A percentile compares a stretch with the other conserved stretches of the same genome.
phyloP scores from a whole-genome alignment of 1,140 invertebrate species.

The Procambarus virginalis region DNA sequence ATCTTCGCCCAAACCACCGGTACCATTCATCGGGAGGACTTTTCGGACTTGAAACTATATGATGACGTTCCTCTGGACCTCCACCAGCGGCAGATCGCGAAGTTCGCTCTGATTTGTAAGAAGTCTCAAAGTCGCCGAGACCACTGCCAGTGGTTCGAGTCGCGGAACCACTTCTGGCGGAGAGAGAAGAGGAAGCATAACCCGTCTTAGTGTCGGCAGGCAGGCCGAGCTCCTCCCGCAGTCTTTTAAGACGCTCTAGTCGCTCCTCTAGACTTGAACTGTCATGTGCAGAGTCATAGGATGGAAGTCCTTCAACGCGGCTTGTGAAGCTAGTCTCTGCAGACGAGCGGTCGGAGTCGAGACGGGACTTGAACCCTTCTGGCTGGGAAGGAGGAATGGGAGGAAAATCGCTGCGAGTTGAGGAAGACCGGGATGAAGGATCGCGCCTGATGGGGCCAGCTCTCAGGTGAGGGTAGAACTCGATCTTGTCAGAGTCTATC shows the following conservation, averaged over 20 bases:
- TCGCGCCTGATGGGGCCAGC: slow-evolving; percentile 32
- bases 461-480: slow-evolving; percentile 47
- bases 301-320: slow-evolving; percentile 32
- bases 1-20: slow-evolving; percentile 17
- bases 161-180: slow-evolving; percentile 4
- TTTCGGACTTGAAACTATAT: slow-evolving; percentile 53
- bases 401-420: background rate
- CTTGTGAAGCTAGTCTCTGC: slow-evolving; percentile 27
- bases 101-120: slow-evolving; percentile 43
- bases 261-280: slow-evolving; percentile 60
- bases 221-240: slow-evolving; percentile 59
- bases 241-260: slow-evolving; percentile 44
- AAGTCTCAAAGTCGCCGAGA: slow-evolving; percentile 18
- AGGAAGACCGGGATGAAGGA: background rate
- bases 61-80: slow-evolving; percentile 40
- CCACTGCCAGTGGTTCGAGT: slow-evolving; percentile 4
- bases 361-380: background rate
- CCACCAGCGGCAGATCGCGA: slow-evolving; percentile 28
- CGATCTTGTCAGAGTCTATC: background rate
- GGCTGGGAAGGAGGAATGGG: slow-evolving; percentile 34
- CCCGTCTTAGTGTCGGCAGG: slow-evolving; percentile 35
- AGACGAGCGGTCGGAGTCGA: background rate
- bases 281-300: slow-evolving; percentile 54
- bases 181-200: background rate
- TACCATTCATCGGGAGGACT: slow-evolving; percentile 21